Conservation (phyloP, 2,113 vertebrate species). For the Oncorhynchus mykiss region DNA sequence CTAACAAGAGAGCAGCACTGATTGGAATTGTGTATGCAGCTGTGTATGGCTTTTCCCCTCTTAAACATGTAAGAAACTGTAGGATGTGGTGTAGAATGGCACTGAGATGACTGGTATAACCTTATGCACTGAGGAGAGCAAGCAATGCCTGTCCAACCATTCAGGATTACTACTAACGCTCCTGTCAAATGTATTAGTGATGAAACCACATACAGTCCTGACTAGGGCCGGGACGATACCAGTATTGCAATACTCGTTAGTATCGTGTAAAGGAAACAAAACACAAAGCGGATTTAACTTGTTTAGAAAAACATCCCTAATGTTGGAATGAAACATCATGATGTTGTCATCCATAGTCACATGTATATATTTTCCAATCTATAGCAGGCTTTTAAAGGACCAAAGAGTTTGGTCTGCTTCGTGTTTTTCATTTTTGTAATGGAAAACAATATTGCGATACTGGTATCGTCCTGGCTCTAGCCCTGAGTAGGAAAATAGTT, state of each 20-base stretch:
- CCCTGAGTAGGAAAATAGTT: slow-evolving; percentile 16
- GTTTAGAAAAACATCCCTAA: no score
- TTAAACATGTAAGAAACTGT: slow-evolving; percentile 31
- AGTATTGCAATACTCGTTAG: no score
- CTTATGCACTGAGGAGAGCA: slow-evolving; percentile 54
- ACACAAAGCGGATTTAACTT: no score
- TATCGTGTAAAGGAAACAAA: no score
- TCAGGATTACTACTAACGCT: slow-evolving; percentile 22
- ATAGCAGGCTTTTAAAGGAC: no score
- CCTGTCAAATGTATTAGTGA: background rate
- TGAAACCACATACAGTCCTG: background rate
- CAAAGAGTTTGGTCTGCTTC: no score
- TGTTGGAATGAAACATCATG: no score
- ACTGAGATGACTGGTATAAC: slow-evolving; percentile 48
- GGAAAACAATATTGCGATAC: no score
- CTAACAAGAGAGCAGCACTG: background rate
- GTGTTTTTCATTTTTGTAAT: no score
- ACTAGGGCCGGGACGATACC: background rate
- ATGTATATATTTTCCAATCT: no score
- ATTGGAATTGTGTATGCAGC: slow-evolving; percentile 36
- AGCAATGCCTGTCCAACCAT: slow-evolving; percentile 40
- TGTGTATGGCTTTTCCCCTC: slow-evolving; percentile 24
- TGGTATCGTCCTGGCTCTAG: background rate
- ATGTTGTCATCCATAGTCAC: no score
- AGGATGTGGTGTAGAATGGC: slow-evolving; percentile 49